Percentiles rank a stretch among this genome's conserved stretches.
These are phyloP conservation scores for Microtus ochrogaster DNA, from an alignment of 2,113 vertebrate species.

Conservation along the genomic window DNA sequence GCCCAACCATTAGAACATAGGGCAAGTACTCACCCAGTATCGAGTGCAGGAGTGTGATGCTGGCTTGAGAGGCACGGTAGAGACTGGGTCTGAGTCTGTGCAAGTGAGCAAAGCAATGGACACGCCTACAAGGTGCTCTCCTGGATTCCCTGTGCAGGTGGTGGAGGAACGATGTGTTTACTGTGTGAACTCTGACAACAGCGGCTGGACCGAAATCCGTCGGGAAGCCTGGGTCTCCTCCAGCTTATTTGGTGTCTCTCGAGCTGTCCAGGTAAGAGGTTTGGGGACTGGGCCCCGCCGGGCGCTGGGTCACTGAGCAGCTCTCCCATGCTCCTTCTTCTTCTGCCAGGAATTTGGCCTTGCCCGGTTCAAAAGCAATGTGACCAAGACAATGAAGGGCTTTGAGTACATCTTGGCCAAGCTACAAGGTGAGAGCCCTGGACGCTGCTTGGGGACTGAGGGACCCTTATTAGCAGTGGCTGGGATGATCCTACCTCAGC, in stretches of 20 bases:
- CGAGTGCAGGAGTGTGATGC: background rate
- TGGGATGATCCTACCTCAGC: background rate
- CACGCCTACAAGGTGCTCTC: background rate
- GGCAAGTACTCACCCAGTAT: background rate
- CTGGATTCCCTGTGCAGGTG: constrained; percentile 84
- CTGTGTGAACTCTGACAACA: constrained; percentile 92
- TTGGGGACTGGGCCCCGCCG: background rate
- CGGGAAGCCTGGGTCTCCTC: constrained; percentile 98
- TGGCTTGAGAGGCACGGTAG: too few relatives aligned
- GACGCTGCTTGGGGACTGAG: fast-evolving
- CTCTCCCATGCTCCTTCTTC: constrained; percentile 10
- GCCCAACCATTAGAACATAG: too few relatives aligned
- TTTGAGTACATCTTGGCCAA: constrained; percentile 95
- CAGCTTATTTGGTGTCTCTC: constrained; percentile 93
- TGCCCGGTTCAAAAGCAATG: constrained; percentile 96
- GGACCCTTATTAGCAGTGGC: background rate
- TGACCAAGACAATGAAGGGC: constrained; percentile 97
- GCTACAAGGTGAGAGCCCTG: constrained; percentile 93
- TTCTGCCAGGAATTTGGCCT: constrained; percentile 95
- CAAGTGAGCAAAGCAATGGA: background rate
- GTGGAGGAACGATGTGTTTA: constrained; percentile 96
- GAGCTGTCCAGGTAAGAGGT: constrained; percentile 93
- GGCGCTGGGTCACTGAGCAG: background rate
- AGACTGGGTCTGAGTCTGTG: background rate
- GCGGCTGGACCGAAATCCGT: constrained; percentile 94